These are phyloP conservation scores for Dromiciops gliroides DNA, from an alignment of 2,113 vertebrate genomes.

Conservation along the genomic window DNA sequence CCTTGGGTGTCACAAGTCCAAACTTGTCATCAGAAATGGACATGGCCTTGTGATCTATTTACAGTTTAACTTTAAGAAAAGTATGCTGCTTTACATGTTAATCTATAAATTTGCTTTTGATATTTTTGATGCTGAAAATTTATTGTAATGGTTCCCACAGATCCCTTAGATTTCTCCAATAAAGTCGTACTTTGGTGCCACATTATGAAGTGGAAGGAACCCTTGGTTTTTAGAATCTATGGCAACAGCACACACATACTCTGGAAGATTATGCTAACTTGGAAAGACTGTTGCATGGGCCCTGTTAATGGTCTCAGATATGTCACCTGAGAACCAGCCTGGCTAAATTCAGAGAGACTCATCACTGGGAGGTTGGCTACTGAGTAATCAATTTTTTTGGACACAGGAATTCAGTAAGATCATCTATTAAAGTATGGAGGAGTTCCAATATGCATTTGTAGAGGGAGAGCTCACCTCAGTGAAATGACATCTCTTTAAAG, in stretches of 20 bases:
- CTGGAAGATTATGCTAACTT: neutral
- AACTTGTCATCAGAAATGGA: neutral
- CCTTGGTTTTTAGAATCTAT: neutral
- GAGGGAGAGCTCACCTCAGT: neutral
- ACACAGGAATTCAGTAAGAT: neutral
- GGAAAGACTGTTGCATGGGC: neutral
- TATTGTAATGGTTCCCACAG: neutral
- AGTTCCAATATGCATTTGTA: neutral
- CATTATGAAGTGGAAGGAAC: neutral
- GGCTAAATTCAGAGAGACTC: neutral
- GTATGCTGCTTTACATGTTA: neutral
- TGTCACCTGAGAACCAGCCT: neutral
- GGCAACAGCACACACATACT: neutral
- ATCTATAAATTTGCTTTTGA: neutral
- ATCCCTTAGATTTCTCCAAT: neutral
- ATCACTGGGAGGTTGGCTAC: neutral
- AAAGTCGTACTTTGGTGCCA: neutral
- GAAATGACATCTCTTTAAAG: neutral
- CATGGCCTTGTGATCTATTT: rapidly evolving
- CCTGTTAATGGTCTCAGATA: neutral
- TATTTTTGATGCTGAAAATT: neutral
- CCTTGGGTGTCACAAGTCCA: neutral
- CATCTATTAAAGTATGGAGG: neutral
- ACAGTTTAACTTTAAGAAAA: neutral
- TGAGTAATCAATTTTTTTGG: neutral